Conservation (phyloP, 2,888 invertebrate genomes). For the Tinea trinotella region DNA sequence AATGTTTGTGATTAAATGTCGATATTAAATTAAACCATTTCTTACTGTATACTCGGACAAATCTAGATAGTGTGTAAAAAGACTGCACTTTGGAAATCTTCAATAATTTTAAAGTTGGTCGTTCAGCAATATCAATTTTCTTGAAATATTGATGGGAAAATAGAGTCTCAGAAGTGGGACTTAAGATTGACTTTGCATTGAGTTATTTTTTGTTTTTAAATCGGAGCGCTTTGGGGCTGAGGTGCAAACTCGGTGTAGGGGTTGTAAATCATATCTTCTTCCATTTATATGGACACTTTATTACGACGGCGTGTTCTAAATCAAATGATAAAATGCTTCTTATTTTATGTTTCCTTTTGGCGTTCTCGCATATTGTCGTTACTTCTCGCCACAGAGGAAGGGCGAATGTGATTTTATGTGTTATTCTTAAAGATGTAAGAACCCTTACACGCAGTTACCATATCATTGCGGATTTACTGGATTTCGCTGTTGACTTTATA, state of each 20-base stretch:
- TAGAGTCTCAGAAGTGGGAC: background rate
- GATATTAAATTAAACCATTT: too few relatives aligned
- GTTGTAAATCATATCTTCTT: constrained; percentile 64
- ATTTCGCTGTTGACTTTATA: background rate
- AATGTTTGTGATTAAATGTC: too few relatives aligned
- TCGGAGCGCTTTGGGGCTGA: constrained; percentile 35
- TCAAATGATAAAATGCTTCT: constrained; percentile 70
- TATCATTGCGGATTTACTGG: constrained; percentile 1
- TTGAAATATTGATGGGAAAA: background rate
- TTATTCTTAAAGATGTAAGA: constrained; percentile 9
- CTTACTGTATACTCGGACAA: background rate
- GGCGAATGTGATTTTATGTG: constrained; percentile 16
- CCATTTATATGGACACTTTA: constrained; percentile 70
- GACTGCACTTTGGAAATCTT: constrained; percentile 16
- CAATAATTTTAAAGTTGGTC: constrained; percentile 23
- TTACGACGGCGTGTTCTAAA: constrained; percentile 66
- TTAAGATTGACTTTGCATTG: constrained; percentile 22
- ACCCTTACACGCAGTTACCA: constrained; percentile 16
- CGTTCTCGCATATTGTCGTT: constrained; percentile 55
- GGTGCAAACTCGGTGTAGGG: constrained; percentile 53
- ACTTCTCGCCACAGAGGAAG: constrained; percentile 27
- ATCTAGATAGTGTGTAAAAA: constrained; percentile 13
- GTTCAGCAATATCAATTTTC: constrained; percentile 8
- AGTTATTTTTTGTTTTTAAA: constrained; percentile 41
- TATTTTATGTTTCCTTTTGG: constrained; percentile 63